Base-by-base conservation (phyloP, 2,888 invertebrate species). In the Eledona agricola region DNA sequence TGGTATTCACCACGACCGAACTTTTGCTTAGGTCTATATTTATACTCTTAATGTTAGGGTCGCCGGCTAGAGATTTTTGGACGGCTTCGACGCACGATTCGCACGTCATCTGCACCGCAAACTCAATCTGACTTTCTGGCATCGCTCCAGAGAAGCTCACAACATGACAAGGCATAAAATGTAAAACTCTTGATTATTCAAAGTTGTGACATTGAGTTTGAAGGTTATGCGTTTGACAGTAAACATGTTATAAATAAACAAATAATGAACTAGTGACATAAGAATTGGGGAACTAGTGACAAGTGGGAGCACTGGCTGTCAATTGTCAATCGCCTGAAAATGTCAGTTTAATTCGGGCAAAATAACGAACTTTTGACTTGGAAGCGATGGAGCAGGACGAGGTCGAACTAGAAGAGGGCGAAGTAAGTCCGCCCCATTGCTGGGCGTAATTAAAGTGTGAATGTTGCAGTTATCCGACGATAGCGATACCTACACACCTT, bases 1-100 rank as follows among this genome's bases (percentile, higher is more conserved):
- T 79, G 0, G 88, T 86, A 53, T 88, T 85, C 0, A 91, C 81
- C 49, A 89, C 71, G 1, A 91, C 84, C 0, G 84, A 83, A n/a
- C 87, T 84, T 35, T 81, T 79, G 56, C 83, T 81, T 42, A 84
- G 79, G 43, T 82, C 73, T 9, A 86, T 80, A 57, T 74, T 69
- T 12, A 84, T 64, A 28, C 73, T 75, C 37, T 78, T 67, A 12
- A 86, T 73, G 4, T 81, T 84, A 1, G 63, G 55, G 17, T 74
- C 62, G 51, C 72, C 74, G 20, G 74, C 65, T 22, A 86, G 69
- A 29, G 73, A 73, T 9, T 77, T 72, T 47, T 75, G 72, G 1
- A 85, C 76, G 10, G 78, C 76, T 10, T 79, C 72, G 0, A 78
- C 81, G 65, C 83, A 83, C 47, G 78, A 77, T 19, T 80, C 76